phyloP scores from a whole-genome alignment of 92 coral and sea anemone genomes.

The Siderastrea radians region DNA sequence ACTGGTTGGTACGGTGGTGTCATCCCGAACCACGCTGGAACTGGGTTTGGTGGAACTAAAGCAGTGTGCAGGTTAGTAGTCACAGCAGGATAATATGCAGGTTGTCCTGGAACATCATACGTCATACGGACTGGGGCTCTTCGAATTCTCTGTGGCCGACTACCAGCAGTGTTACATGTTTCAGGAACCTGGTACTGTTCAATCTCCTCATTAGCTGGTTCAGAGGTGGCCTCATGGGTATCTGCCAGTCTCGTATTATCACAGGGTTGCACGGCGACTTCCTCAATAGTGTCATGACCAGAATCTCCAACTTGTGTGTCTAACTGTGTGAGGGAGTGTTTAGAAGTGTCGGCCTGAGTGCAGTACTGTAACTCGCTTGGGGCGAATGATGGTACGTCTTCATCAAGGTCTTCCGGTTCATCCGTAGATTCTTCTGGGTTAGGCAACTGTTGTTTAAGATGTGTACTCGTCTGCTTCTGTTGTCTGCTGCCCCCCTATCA shows the following conservation, averaged over 20 bases:
- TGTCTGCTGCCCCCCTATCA: not conserved
- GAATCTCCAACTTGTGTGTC: not conserved
- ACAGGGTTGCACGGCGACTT: not conserved
- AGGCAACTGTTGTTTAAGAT: not conserved
- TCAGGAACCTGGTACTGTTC: not conserved
- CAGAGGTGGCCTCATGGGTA: not conserved
- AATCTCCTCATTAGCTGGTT: not conserved
- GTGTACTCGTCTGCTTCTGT: not conserved
- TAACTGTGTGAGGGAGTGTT: not conserved
- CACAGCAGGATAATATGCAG: slow-evolving; percentile 8
- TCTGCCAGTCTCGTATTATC: too few relatives aligned
- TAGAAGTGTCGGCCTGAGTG: not conserved
- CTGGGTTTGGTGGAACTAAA: not conserved
- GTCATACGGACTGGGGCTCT: slow-evolving; percentile 39
- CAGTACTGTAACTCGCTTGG: not conserved
- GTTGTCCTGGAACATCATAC: slow-evolving; percentile 55
- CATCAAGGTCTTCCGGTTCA: not conserved
- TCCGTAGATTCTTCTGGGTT: not conserved
- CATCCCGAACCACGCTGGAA: slow-evolving; percentile 9
- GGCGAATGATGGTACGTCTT: not conserved
- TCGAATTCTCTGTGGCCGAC: slow-evolving; percentile 32
- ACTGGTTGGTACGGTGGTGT: not conserved
- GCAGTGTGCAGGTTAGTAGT: slow-evolving; percentile 14
- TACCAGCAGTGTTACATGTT: not conserved
- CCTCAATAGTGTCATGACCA: not conserved